Conservation (phyloP, 1,140 invertebrate genomes). For the Drosophila quadrilineata region DNA sequence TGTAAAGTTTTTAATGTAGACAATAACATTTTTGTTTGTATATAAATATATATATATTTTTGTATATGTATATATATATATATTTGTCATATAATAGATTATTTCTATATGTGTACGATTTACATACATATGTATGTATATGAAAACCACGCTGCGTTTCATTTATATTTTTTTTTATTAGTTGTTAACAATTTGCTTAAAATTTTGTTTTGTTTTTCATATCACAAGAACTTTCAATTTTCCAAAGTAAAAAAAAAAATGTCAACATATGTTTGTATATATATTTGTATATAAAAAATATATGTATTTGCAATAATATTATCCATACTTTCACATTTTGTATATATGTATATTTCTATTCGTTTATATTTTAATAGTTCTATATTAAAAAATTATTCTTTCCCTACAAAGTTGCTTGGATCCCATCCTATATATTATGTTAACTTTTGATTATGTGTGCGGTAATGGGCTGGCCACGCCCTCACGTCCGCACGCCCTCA, state of each 20-base stretch:
- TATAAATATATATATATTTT: conserved; percentile 26
- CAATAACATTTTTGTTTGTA: too few species aligned
- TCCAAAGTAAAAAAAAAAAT: conserved; percentile 47
- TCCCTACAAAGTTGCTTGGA: conserved; percentile 53
- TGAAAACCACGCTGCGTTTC: too few species aligned
- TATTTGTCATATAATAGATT: too few species aligned
- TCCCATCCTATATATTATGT: conserved; percentile 1
- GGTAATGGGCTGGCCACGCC: conserved; percentile 47
- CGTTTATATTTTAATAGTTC: conserved; percentile 13
- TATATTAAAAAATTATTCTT: conserved; percentile 39
- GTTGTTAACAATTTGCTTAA: conserved; percentile 62
- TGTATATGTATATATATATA: conserved; percentile 49
- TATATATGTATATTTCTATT: conserved; percentile 13
- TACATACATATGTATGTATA: conserved; percentile 23
- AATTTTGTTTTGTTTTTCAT: conserved; percentile 68
- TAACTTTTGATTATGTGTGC: neutral
- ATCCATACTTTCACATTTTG: conserved; percentile 4
- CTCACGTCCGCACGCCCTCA: too few species aligned
- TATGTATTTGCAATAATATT: neutral
- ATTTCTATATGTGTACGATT: too few species aligned
- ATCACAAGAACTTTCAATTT: conserved; percentile 79
- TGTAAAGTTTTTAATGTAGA: too few species aligned
- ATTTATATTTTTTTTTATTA: conserved; percentile 42
- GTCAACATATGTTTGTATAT: conserved; percentile 14
- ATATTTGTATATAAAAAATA: conserved; percentile 7